Evolutionary conservation across 2,888 invertebrate species (phyloP), one percentile per base, ranked within the genome.

Genomic region (Calameuta idolon): DNA sequence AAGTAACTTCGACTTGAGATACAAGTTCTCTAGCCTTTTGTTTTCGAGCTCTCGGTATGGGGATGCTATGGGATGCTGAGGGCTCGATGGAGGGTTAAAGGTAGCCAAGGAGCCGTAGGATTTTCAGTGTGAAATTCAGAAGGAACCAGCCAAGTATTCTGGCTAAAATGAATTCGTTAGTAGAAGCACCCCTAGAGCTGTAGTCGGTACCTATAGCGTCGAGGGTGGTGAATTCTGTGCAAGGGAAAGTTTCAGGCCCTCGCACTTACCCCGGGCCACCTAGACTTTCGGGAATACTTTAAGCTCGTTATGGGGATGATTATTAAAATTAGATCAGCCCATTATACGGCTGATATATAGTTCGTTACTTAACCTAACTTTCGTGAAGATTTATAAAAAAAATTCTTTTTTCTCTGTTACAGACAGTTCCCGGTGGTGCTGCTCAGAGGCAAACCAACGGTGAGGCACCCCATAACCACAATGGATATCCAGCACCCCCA

Each of bases 401-500:
- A 40, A 40, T 15, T 40, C 5, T 55, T 23, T 23, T 40, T 75
- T 75, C 76, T 81, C 78, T 81, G 68, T 86, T 89, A n/a, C 89
- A 91, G 91, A 83, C 85, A 33, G 87, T 88, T 77, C 80, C 89
- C 75, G 82, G 84, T n/a, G 87, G 87, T 69, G 87, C 86, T 55
- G 83, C 85, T 55, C 89, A 87, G 79, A 88, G 90, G 76, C 90
- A 90, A 81, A 83, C 87, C 71, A 91, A 91, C 81, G 91, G 91
- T 40, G 90, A 91, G 79, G 74, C 89, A n/a, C 34, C 76, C 40
- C 87, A 89, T 79, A 89, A 88, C 83, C 91, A 91, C 89, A 91
- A 91, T 82, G 91, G 91, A 76, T 91, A 91, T 86, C 89, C 89
- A 75, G 82, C 88, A 75, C 86, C 89, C 69, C 86, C 90, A 30